Evolutionary conservation across 1,140 invertebrate species (phyloP), one percentile per base, ranked within the genome.

Genomic region (Micrasema minimum): DNA sequence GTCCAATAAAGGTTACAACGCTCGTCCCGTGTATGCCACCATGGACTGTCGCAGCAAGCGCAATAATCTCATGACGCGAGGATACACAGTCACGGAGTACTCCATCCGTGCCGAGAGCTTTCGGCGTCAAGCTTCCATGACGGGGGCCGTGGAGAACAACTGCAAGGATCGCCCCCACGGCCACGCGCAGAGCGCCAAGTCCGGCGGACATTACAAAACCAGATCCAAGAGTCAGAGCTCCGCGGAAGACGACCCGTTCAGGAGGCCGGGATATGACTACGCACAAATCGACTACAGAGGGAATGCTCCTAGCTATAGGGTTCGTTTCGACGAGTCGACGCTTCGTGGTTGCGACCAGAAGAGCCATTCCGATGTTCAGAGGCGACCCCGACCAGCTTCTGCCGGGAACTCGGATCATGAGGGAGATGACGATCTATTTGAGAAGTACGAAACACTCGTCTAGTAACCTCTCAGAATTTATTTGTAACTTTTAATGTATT

Each of bases 371-470:
- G 26, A 31, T 31, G 7, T 31, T 4, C 65, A 41, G 35, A 61
- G 57, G 68, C 50, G 62, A 14, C 18, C 38, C 10, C 53, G 67
- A 20, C 38, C 69, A 7, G 38, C 64, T 6, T 69, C 69, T 12
- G 59, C 66, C 5, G 66, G 72, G 6, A 69, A 66, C 26, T 69
- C 67, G 0, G 73, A 75, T 51, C 48, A 48, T 6, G 72, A 75
- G 35, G 46, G 46, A 43, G 73, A 72, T 31, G 73, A 75, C 50
- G 73, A 75, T 38, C 46, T 85, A 41, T 80, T 84, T 65, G 83
- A 85, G 69, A 85, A 85, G 74, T 85, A 85, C 72, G 83, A 85
- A 72, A 85, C 83, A 20, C 77, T 85, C 64, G 83, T 85, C 38
- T 85, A 83, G 77, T 73, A 31, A 31, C 26, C 2, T 31, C 7